Evolutionary conservation across 92 coral and sea anemone species (phyloP).

Genomic region (Epizoanthus scotinus): DNA sequence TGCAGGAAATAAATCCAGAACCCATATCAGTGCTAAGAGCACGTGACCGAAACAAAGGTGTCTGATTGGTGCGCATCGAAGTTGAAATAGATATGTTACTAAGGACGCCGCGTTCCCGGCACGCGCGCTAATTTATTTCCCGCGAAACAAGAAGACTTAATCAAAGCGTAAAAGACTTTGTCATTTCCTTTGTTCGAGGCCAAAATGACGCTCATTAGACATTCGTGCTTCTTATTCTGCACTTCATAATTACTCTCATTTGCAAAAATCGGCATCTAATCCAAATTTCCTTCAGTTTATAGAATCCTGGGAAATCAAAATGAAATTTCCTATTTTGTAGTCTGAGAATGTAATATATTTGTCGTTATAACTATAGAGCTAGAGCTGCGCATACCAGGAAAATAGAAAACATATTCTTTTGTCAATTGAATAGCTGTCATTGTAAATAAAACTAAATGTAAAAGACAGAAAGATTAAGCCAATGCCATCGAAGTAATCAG

Average conservation of each 20-base stretch:
- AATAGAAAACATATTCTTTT: no score
- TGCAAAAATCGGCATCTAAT: no score
- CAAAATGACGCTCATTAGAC: constrained; percentile 7
- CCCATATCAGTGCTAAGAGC: constrained; percentile 11
- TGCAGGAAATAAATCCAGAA: not conserved
- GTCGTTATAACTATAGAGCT: no score
- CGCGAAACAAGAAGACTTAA: constrained; percentile 52
- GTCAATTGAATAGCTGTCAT: no score
- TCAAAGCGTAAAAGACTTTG: not conserved
- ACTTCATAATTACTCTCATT: not conserved
- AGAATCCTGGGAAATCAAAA: no score
- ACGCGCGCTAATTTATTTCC: constrained; percentile 53
- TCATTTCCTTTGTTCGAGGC: not conserved
- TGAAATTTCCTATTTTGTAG: no score
- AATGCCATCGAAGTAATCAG: no score
- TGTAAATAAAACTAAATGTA: no score
- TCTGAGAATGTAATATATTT: no score
- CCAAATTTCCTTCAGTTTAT: no score
- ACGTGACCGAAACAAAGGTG: constrained; percentile 9
- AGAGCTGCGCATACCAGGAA: no score
- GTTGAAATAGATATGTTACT: constrained; percentile 52
- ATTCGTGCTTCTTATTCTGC: not conserved
- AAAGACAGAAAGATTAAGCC: no score
- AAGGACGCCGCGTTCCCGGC: constrained; percentile 54
- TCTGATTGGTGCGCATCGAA: constrained; percentile 17